Base-by-base conservation (phyloP, 2,797 vertebrate genomes). In the Hypotaenidia okinawae region DNA sequence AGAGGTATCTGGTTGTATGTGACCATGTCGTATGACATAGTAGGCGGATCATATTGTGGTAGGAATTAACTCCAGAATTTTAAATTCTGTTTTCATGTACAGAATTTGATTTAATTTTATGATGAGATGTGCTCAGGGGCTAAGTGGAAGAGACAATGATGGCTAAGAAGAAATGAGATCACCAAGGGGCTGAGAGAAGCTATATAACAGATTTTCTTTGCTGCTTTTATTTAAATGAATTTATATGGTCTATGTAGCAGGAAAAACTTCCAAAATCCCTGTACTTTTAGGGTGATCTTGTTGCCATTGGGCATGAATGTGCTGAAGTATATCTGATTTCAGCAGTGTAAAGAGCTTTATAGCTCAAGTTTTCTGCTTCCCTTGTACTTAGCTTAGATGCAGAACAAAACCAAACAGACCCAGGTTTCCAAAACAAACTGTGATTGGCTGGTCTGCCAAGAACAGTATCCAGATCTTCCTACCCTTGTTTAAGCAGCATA, bases 51-150 rank as follows among this genome's bases (percentile, higher is more conserved):
- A 3, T 54, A 39, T 3, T 11, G 39, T 33, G 1, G 1, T 22
- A 17, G 32, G 17, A 70, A 64, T 32, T 5, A 85, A 54, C 11
- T 70, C 5, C 13, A 70, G 76, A 62, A 54, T 30, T 64, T n/a
- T 61, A 58, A 75, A 55, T 78, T 24, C n/a, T 87, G 28, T 43
- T 95, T 92, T 52, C 13, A 37, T 30, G 8, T 43, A 39, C 16
- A 74, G 67, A 58, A 62, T 87, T 84, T 81, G 6, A 24, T 94
- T 57, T 69, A 18, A 10, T 81, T 82, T 90, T 59, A 39, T 78
- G 6, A 35, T 70, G 11, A 24, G 12, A 28, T 41, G 2, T 52
- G 11, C 35, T 11, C 67, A 45, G 13, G 39, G 7, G 4, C 64
- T 72, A 85, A 89, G 16, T 35, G 64, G 32, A 66, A 77, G 32